Evolutionary conservation across 2,888 invertebrate genomes (phyloP).

Genomic region (Erebia epiphron): DNA sequence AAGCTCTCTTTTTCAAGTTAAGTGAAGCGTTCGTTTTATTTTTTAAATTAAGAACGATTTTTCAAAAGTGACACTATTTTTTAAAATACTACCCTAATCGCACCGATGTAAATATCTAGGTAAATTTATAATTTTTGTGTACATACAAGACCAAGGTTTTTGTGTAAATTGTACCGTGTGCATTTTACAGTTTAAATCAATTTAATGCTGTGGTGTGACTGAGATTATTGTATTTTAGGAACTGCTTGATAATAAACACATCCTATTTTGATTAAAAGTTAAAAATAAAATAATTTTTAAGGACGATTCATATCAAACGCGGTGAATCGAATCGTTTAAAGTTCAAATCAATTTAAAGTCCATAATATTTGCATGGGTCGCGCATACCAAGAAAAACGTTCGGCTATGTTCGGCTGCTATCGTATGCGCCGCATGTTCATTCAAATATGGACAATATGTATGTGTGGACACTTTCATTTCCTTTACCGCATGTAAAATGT

Average conservation of each 20-base stretch:
- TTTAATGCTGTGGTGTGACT: constrained; percentile 42
- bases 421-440: too few relatives aligned
- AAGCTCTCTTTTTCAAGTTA: too few relatives aligned
- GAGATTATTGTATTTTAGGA: constrained; percentile 35
- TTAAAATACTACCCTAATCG: constrained; percentile 24
- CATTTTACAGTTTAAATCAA: constrained; percentile 54
- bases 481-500: too few relatives aligned
- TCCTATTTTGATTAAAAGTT: neutral
- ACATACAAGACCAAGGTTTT: constrained; percentile 75
- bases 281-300: neutral
- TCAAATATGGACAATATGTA: too few relatives aligned
- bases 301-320: too few relatives aligned
- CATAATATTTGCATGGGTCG: too few relatives aligned
- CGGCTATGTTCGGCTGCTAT: too few relatives aligned
- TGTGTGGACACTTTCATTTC: too few relatives aligned
- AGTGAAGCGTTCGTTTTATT: too few relatives aligned
- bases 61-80: constrained; percentile 21
- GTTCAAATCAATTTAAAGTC: too few relatives aligned
- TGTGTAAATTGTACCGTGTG: constrained; percentile 50
- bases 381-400: too few relatives aligned
- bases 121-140: constrained; percentile 69
- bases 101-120: constrained; percentile 72
- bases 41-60: neutral
- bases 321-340: too few relatives aligned
- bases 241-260: constrained; percentile 15